Evolutionary conservation across 2,113 vertebrate genomes (phyloP), one percentile per base, ranked within the genome.

Genomic region (Patagioenas fasciata): DNA sequence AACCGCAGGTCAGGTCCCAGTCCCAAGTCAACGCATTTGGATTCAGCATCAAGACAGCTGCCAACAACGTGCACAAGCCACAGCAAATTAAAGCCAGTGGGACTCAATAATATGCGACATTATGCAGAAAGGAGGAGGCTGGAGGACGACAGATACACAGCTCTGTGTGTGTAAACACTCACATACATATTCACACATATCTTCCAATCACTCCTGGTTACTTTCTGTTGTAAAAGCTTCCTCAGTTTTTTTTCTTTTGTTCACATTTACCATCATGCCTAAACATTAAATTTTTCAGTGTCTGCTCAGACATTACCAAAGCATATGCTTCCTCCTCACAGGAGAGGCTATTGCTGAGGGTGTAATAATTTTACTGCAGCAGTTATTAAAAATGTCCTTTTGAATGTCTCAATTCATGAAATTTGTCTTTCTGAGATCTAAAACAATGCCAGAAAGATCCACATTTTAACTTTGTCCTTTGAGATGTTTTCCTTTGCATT

Each of bases 11-110:
- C 40, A 56, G 6, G 6, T 19, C 61, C 10, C n/a, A 50, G 15
- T 36, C 48, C 10, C 60, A 92, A 12, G 15, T 20, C 28, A 57
- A 16, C 0, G 0, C 6, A 4, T 24, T 69, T 1, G 0, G 31
- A 48, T 6, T 12, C 28, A 18, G 21, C 28, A 90, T 13, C 36
- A 67, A 72, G 19, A 40, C 15, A 58, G 17, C 36, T 44, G 9
- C 51, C 77, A 89, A 51, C 13, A 67, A 32, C 2, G 5, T 3
- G 13, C 10, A 56, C 34, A 38, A 82, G 51, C 25, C 36, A 53
- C 1, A 14, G 47, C 38, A 67, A 79, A 74, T 24, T 71, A 38
- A 84, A 85, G 15, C 32, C 51, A 67, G 6, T 4, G 23, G 23
- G 44, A 20, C 29, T 48, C 57, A 67, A 14, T 14, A 23, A 53